Base-by-base conservation (phyloP, 2,113 vertebrate genomes). In the Sakesphorus luctuosus region DNA sequence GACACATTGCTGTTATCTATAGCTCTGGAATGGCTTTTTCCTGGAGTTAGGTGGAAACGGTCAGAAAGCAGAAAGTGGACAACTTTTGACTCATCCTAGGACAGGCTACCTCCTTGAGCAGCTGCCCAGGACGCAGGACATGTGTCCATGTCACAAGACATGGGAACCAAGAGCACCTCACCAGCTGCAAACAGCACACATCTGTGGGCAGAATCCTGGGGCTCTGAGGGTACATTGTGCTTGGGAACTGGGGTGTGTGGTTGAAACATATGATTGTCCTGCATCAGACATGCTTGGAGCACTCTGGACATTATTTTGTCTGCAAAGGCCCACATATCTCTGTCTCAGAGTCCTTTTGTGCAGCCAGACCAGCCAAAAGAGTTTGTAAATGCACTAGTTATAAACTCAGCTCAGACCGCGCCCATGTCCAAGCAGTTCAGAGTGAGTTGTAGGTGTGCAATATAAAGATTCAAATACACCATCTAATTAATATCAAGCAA, bases 401-500 rank as follows among this genome's bases (percentile, higher is more conserved):
- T 25, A 84, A 71, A 59, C 35, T 61, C 21, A n/a, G 9, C 19
- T 76, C 35, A 90, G 67, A 47, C 47, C 61, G 36, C 49, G 17
- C 40, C 38, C 35, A 10, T 19, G 63, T 35, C 26, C 13, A 25
- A 83, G 33, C 33, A 71, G 44, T 61, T 83, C 20, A 13, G 43
- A 88, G 40, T 23, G 19, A 91, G 26, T 25, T 53, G 38, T 74
- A 43, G 20, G 6, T 63, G 6, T 55, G n/a, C 18, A 65, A 47
- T 25, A 24, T 29, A 65, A 62, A 69, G 52, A 81, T 90, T 90
- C 50, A 89, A 81, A 81, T 43, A 65, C 2, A 6, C 44, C 17
- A 18, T 44, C 63, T 74, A 89, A 46, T 92, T 90, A 4, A 44
- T 90, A 89, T 90, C 83, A 89, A 89, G 59, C 24, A 90, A 78